These are phyloP conservation scores for Pomacea canaliculata DNA, from an alignment of 2,888 invertebrate species.

Conservation along the genomic window DNA sequence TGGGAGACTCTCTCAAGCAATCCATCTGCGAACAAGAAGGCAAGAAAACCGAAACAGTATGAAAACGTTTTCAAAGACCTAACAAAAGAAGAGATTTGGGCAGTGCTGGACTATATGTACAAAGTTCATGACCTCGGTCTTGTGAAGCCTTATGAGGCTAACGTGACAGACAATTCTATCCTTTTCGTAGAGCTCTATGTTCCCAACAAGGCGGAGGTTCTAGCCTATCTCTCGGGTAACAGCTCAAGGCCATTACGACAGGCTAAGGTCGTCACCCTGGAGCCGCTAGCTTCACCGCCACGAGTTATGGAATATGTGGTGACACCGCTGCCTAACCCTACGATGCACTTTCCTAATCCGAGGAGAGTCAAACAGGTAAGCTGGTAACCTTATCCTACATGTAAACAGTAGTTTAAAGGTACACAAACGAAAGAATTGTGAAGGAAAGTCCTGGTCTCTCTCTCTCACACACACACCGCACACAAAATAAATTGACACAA, in stretches of 20 bases:
- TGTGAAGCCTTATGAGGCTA: constrained; percentile 37
- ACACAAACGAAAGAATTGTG: too few relatives aligned
- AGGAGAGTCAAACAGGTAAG: not conserved
- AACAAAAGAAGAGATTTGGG: constrained; percentile 19
- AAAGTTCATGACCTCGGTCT: constrained; percentile 35
- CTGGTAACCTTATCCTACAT: not conserved
- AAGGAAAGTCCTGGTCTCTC: too few relatives aligned
- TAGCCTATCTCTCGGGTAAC: constrained; percentile 41
- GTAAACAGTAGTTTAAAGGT: not conserved
- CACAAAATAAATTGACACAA: too few relatives aligned
- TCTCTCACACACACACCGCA: too few relatives aligned
- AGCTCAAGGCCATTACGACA: constrained; percentile 43
- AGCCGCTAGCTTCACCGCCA: constrained; percentile 27
- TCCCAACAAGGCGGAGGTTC: constrained; percentile 45
- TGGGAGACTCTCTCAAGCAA: too few relatives aligned
- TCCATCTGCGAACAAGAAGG: not conserved
- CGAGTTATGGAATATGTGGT: not conserved
- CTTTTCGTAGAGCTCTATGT: constrained; percentile 53
- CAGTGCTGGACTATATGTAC: constrained; percentile 32
- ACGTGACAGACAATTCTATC: constrained; percentile 50
- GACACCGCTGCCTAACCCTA: not conserved
- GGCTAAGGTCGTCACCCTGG: constrained; percentile 53
- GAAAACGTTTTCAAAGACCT: constrained; percentile 29
- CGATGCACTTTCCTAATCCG: not conserved
- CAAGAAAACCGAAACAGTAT: not conserved